Conservation (phyloP, 2,113 vertebrate genomes). For the Lophotis ruficrista region DNA sequence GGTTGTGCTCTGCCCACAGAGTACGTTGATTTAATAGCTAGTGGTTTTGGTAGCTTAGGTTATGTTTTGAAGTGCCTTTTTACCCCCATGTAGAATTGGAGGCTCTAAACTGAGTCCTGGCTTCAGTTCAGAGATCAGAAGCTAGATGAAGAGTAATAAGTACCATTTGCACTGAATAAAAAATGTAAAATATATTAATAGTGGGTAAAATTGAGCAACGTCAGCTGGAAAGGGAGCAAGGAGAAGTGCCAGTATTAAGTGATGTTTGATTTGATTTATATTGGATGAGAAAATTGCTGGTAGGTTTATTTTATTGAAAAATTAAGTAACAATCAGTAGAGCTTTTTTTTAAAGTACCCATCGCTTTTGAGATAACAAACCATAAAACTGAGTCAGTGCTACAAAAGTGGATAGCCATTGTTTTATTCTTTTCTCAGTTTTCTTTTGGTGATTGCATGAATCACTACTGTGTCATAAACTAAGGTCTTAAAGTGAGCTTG, state of each 20-base stretch:
- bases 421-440: not conserved
- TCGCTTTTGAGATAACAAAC: not conserved
- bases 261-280: not conserved
- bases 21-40: not conserved
- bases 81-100: not conserved
- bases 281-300: not conserved
- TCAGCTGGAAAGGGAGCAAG: not conserved
- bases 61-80: not conserved
- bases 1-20: not conserved
- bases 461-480: not conserved
- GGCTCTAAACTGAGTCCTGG: not conserved
- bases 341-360: not conserved
- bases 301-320: slow-evolving; percentile 5
- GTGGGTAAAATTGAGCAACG: not conserved
- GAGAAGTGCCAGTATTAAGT: not conserved
- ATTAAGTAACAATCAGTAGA: not conserved
- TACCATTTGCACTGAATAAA: not conserved
- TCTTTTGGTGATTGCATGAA: not conserved
- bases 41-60: not conserved
- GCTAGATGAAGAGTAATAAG: not conserved
- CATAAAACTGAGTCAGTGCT: not conserved
- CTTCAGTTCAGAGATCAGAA: not conserved
- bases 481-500: not conserved
- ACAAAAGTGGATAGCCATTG: not conserved
- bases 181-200: not conserved